phyloP scores from a whole-genome alignment of 2,113 vertebrate species.

The Chauna torquata region DNA sequence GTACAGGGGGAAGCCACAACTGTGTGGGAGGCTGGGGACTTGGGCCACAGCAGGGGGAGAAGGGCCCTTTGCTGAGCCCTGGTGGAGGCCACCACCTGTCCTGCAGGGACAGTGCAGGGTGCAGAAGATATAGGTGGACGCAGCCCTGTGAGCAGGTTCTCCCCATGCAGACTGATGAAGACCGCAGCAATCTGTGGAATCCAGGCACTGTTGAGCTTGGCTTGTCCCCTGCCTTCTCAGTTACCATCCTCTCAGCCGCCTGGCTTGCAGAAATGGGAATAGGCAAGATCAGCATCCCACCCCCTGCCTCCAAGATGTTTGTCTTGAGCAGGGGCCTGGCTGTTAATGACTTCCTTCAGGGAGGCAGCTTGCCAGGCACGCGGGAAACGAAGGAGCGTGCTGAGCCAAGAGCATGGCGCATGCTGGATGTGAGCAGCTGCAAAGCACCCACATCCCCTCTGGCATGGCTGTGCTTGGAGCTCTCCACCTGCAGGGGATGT shows the following conservation, averaged over 20 bases:
- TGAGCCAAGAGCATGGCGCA: rapidly evolving
- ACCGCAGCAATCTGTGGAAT: slow-evolving; percentile 43
- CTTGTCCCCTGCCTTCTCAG: slow-evolving; percentile 8
- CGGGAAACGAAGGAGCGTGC: rapidly evolving
- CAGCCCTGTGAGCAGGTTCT: background rate
- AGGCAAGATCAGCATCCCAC: background rate
- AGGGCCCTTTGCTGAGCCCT: background rate
- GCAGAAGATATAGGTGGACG: background rate
- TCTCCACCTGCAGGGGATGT: background rate
- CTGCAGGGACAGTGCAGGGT: background rate
- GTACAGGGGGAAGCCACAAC: background rate
- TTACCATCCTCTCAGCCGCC: background rate
- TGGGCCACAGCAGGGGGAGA: background rate
- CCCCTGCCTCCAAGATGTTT: background rate
- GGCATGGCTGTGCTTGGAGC: background rate
- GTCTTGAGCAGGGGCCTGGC: slow-evolving; percentile 36
- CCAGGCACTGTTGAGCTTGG: slow-evolving; percentile 12
- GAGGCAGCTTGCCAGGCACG: background rate
- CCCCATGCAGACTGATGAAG: background rate
- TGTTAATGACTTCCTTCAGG: background rate
- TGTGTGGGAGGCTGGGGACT: background rate
- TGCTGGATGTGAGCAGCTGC: background rate
- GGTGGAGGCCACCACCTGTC: background rate
- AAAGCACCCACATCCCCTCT: background rate
- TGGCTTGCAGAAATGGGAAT: background rate